Evolutionary conservation across 1,140 invertebrate species (phyloP), one percentile per base, ranked within the genome.

Genomic region (Daktulosphaira vitifoliae): DNA sequence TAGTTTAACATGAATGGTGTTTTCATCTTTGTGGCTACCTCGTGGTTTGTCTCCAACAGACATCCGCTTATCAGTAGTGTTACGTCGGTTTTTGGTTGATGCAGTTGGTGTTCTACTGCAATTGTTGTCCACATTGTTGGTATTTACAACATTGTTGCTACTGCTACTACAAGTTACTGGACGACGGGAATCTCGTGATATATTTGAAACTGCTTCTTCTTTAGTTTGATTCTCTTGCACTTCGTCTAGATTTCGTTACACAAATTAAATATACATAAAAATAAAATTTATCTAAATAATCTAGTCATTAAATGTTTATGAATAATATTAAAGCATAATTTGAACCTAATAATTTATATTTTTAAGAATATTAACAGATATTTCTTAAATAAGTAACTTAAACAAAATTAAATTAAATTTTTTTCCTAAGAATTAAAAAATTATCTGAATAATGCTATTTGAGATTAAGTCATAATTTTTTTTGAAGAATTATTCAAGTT

Each of bases 241-340:
- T 62, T 62, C 56, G 56, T 62, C 56, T 62, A 62, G 44, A 62
- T 62, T 48, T n/a, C 56, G 56, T 62, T 25, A 62, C 39, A 62
- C 26, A 62, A 62, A 62, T 62, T 48, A 62, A 62, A 62, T 48
- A 62, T 62, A 62, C 56, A 62, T 62, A 62, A 53, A n/a, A 62
- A 48, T 42, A 62, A 11, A 62, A 33, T 29, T 37, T 53, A 53
- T 53, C 51, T 53, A 53, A 15, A 22, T 29, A 53, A 53, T 29
- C 25, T 25, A 18, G 22, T 39, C 13, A 46, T 33, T 6, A 42
- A 20, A 20, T 56, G 29, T 11, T 16, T n/a, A 33, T 48, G 20
- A 33, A 5, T 22, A 62, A 22, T 16, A 38, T 9, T 42, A 5
- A 25, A 29, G 7, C 7, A 46, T 59, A 29, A 48, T 46, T 48